A percentile compares a stretch with the other conserved stretches of the same genome.
phyloP scores from a whole-genome alignment of 2,113 vertebrate species.

The Sus scrofa region T2T-Sscrofa CM000819.6:60151001-60151500 shows the following conservation, averaged over 20 bases:
- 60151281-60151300: neutral
- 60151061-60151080: neutral
- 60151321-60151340: neutral
- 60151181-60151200: neutral
- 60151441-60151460: neutral
- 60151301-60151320: neutral
- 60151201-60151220: neutral
- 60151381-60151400: neutral
- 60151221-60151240: neutral
- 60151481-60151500: neutral
- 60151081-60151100: neutral
- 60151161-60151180: neutral
- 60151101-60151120: neutral
- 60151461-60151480: neutral
- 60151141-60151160: neutral
- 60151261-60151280: neutral
- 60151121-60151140: neutral
- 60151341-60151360: neutral
- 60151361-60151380: neutral
- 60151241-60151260: neutral
- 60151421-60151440: neutral
- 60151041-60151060: neutral
- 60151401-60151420: neutral
- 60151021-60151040: neutral
- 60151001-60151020: neutral